phyloP scores from a whole-genome alignment of 1,140 invertebrate genomes.

The Bombus haemorrhoidalis region DNA sequence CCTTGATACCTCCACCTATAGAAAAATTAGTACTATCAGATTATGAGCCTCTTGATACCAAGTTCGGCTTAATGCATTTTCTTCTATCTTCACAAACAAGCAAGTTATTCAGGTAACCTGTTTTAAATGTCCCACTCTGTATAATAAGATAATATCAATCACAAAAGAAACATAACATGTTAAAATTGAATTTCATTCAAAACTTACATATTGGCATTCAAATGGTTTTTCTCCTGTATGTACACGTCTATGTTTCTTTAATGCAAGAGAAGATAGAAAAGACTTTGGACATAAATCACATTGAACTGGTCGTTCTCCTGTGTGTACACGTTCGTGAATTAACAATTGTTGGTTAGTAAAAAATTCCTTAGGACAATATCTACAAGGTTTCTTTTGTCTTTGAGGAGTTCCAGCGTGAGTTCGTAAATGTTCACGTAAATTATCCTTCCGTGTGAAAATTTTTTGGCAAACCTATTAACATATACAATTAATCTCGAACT shows the following conservation, averaged over 20 bases:
- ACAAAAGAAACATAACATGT: background rate
- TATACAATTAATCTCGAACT: constrained; percentile 35
- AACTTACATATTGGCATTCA: constrained; percentile 86
- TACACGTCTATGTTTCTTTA: constrained; percentile 91
- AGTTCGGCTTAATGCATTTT: too few species aligned
- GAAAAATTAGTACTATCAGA: too few species aligned
- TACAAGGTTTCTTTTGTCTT: constrained; percentile 87
- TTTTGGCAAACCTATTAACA: constrained; percentile 87
- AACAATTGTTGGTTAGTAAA: constrained; percentile 86
- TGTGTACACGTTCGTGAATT: constrained; percentile 88
- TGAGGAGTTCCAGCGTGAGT: constrained; percentile 87
- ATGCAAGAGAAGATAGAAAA: constrained; percentile 87
- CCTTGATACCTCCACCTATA: too few species aligned
- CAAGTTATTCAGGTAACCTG: too few species aligned
- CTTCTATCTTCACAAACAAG: too few species aligned
- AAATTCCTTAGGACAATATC: constrained; percentile 88
- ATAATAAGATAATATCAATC: background rate
- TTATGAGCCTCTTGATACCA: too few species aligned
- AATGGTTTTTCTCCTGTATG: constrained; percentile 92
- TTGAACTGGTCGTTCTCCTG: constrained; percentile 86
- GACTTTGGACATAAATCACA: constrained; percentile 87
- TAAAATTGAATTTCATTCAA: background rate
- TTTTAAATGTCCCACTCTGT: background rate
- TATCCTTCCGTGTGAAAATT: constrained; percentile 89
- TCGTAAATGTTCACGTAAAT: constrained; percentile 89